These are phyloP conservation scores for Yoshiicerus persimilis DNA, from an alignment of 1,140 invertebrate genomes.

Conservation along the genomic window DNA sequence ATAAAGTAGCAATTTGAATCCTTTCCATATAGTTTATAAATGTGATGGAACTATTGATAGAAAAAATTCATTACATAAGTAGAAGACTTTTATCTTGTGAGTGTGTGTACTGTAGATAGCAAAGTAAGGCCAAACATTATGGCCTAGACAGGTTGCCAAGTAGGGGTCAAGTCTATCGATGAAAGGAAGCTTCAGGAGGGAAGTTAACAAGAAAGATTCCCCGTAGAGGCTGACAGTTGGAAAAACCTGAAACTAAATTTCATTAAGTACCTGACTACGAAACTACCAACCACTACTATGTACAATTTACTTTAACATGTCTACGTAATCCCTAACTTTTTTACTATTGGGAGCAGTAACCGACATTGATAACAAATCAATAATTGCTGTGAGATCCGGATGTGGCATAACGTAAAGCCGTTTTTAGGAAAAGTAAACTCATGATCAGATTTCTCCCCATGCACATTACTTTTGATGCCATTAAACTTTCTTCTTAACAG, in stretches of 20 bases:
- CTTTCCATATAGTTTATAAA: background rate
- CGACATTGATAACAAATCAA: background rate
- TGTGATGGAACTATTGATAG: background rate
- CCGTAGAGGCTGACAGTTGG: background rate
- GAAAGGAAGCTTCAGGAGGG: background rate
- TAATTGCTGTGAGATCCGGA: background rate
- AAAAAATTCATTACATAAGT: background rate
- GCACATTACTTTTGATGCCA: too few relatives aligned
- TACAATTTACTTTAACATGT: background rate
- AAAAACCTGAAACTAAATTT: background rate
- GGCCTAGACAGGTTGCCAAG: background rate
- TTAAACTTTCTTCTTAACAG: too few relatives aligned
- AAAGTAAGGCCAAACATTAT: background rate
- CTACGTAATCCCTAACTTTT: background rate
- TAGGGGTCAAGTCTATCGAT: background rate
- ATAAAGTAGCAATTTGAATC: background rate
- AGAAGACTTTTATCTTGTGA: background rate
- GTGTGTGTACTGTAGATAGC: background rate
- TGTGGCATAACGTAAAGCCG: background rate
- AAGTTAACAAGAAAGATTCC: constrained; percentile 5
- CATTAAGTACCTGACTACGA: background rate
- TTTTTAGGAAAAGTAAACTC: too few relatives aligned
- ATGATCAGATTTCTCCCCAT: too few relatives aligned
- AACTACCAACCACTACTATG: background rate
- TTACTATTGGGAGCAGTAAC: background rate